These are phyloP conservation scores for Drosophila leontia DNA, from an alignment of 1,140 invertebrate genomes.

Conservation along the genomic window DNA sequence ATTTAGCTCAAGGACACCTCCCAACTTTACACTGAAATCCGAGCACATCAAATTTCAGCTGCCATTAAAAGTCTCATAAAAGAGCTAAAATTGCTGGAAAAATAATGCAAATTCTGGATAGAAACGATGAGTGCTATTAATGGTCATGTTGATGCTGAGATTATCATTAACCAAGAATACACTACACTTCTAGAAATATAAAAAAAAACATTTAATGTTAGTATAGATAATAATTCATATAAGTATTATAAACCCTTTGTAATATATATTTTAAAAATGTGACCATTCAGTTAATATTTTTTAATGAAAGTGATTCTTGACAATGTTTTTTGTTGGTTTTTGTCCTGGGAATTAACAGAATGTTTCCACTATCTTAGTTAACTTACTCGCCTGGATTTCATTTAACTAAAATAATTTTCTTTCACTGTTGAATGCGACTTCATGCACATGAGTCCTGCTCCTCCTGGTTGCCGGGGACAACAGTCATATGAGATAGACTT, in stretches of 20 bases:
- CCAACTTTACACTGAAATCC: conserved; percentile 37
- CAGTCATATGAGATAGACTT: conserved; percentile 59
- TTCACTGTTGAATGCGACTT: not conserved
- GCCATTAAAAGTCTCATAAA: conserved; percentile 72
- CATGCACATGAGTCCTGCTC: conserved; percentile 6
- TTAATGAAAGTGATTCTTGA: not conserved
- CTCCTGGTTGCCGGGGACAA: conserved; percentile 48
- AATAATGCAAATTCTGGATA: conserved; percentile 48
- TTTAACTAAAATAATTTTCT: not conserved
- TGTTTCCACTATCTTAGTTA: not conserved
- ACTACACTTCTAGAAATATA: not conserved
- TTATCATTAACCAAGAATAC: conserved; percentile 59
- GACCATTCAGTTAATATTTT: no score
- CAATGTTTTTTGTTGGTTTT: not conserved
- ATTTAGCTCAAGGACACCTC: conserved; percentile 59
- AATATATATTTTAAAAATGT: no score
- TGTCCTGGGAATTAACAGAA: not conserved
- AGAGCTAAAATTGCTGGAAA: conserved; percentile 26
- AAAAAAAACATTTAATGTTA: no score
- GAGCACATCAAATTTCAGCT: conserved; percentile 66
- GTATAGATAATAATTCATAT: no score
- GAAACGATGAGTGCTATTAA: conserved; percentile 11
- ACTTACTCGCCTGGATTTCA: not conserved
- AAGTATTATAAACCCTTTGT: no score
- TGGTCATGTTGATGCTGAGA: conserved; percentile 37